Percentiles rank a stretch among this genome's conserved stretches.
These are phyloP conservation scores for Idaea biselata DNA, from an alignment of 2,888 invertebrate species.

Conservation along the genomic window DNA sequence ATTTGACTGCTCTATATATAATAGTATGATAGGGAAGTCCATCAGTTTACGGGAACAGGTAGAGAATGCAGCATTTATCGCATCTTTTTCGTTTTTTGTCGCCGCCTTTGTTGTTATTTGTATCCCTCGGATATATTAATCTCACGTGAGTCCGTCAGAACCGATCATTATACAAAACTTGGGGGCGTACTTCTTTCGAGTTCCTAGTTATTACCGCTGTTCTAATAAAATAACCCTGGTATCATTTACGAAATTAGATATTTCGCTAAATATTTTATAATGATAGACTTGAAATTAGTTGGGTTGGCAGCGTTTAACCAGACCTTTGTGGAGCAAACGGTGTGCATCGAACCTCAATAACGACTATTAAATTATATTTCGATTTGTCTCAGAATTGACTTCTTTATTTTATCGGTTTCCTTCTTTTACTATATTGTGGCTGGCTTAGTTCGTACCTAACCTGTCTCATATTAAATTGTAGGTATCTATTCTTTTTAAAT, in stretches of 20 bases:
- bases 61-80: slow-evolving; percentile 70
- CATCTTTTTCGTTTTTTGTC: slow-evolving; percentile 75
- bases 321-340: slow-evolving; percentile 48
- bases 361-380: slow-evolving; percentile 37
- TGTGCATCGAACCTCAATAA: slow-evolving; percentile 52
- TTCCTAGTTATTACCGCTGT: slow-evolving; percentile 76
- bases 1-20: slow-evolving; percentile 50
- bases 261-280: slow-evolving; percentile 81
- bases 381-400: slow-evolving; percentile 22
- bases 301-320: slow-evolving; percentile 58
- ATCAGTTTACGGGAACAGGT: slow-evolving; percentile 58
- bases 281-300: slow-evolving; percentile 62
- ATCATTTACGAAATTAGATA: slow-evolving; percentile 77
- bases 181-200: slow-evolving; percentile 75
- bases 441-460: neutral
- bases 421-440: neutral
- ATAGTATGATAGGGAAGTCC: slow-evolving; percentile 41
- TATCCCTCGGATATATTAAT: slow-evolving; percentile 77
- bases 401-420: slow-evolving; percentile 7
- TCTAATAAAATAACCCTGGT: slow-evolving; percentile 75
- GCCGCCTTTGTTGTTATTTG: slow-evolving; percentile 70
- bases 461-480: too few relatives aligned
- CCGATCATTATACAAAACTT: slow-evolving; percentile 77
- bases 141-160: slow-evolving; percentile 69
- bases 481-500: too few relatives aligned